A percentile compares a stretch with the other conserved stretches of the same genome.
Evolutionary conservation across 30 jellyfish, hydroid and myxozoan genomes (phyloP).

Genomic region (Clytia hemisphaerica): DNA sequence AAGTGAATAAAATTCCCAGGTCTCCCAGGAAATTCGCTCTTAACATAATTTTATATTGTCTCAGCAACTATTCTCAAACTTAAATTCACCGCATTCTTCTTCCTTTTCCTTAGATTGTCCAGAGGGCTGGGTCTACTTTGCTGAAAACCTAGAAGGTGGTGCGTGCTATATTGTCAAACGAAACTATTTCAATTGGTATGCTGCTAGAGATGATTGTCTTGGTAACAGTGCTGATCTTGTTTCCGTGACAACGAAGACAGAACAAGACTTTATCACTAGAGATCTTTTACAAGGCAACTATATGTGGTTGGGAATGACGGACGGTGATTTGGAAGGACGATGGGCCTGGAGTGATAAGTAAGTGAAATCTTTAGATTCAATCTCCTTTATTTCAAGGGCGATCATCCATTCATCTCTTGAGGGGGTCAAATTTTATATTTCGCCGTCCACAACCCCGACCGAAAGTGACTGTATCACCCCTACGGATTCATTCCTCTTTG

Average conservation of each 20-base stretch:
- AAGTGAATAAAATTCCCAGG: no score
- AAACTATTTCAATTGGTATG: conserved; percentile 88
- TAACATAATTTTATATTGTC: not conserved
- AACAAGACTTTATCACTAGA: conserved; percentile 76
- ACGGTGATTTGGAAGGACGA: conserved; percentile 75
- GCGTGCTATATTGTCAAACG: conserved; percentile 66
- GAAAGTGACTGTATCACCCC: no score
- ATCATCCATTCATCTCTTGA: no score
- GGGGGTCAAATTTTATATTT: no score
- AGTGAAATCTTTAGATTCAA: not conserved
- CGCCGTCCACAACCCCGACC: no score
- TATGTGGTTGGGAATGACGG: conserved; percentile 97
- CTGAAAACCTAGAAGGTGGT: conserved; percentile 61
- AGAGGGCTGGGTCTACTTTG: conserved; percentile 61
- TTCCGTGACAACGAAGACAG: conserved; percentile 69
- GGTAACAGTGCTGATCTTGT: conserved; percentile 79
- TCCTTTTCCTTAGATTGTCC: conserved; percentile 51
- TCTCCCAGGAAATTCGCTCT: not conserved
- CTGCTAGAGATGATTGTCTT: conserved; percentile 84
- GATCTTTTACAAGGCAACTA: conserved; percentile 60
- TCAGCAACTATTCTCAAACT: not conserved
- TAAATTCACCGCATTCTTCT: no score
- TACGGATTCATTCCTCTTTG: no score
- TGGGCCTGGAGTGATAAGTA: conserved; percentile 99
- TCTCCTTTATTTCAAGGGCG: not conserved